Evolutionary conservation across 2,797 vertebrate species (phyloP), one percentile per base, ranked within the genome.

Genomic region (Passerculus sandwichensis): DNA sequence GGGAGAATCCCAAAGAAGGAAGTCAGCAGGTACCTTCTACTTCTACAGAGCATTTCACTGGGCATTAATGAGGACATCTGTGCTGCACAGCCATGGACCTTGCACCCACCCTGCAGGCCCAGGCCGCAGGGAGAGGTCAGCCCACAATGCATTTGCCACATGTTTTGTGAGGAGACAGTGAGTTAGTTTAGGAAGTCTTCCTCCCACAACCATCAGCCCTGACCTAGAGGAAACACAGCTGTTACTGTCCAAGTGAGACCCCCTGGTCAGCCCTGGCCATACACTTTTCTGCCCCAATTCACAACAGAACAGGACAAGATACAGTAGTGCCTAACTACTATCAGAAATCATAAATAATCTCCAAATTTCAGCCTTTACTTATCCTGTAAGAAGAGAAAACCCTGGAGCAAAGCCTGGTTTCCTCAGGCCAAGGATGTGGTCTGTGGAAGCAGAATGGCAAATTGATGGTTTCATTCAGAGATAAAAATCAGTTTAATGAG

Each of bases 1-100:
- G 48, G 82, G 34, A 92, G 47, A 96, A 82, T 67, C 45, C 76
- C 85, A 89, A 71, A 93, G 80, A 67, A 76, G 20, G 38, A 69
- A 66, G 73, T 95, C 72, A 96, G 62, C 54, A 83, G n/a, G n/a
- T 23, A 45, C 17, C 54, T 22, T 56, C 30, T 56, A 56, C 53
- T 22, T 56, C 30, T 56, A 56, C 54, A 80, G 36, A 44, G 40
- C 44, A 19, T 44, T 44, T 4, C 27, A 10, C 1, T 0, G 0
- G 19, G 32, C 0, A 1, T 25, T 64, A 36, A 40, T 29, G 66
- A 64, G 19, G 61, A n/a, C 16, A 45, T 50, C 25, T 15, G 38
- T 50, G n/a, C 34, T 56, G 38, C 50, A 19, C 8, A 19, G 34
- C 32, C 27, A 60, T 0, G 0, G 64, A 54, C 25, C 45, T 48